phyloP scores from a whole-genome alignment of 2,113 vertebrate genomes.

The Oplegnathus fasciatus region DNA sequence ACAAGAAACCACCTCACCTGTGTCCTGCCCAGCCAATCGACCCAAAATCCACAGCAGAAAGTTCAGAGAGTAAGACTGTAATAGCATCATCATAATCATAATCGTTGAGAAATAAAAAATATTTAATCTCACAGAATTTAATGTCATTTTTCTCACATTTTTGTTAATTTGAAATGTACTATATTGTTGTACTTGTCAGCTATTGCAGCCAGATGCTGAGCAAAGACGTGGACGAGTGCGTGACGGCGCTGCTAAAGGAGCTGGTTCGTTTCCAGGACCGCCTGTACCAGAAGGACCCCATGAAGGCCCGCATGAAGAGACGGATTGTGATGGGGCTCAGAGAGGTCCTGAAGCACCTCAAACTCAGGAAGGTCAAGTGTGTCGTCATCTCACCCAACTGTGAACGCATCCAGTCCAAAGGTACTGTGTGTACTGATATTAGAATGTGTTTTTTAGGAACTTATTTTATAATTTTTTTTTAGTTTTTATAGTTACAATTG shows the following conservation, averaged over 20 bases:
- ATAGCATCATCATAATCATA: no score
- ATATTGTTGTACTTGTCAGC: constrained; percentile 73
- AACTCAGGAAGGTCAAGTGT: constrained; percentile 94
- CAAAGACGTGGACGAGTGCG: constrained; percentile 95
- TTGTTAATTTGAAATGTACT: neutral
- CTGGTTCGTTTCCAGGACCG: constrained; percentile 98
- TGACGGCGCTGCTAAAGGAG: constrained; percentile 91
- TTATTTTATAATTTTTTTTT: neutral
- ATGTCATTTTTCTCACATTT: neutral
- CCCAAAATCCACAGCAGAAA: constrained; percentile 96
- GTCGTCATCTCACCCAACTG: constrained; percentile 98
- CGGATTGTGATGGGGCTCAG: constrained; percentile 96
- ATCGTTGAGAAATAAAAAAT: neutral
- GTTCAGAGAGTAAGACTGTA: constrained; percentile 92
- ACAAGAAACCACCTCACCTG: constrained; percentile 30
- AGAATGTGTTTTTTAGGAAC: neutral
- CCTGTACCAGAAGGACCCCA: constrained; percentile 96
- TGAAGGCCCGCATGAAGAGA: constrained; percentile 95
- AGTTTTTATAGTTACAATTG: neutral
- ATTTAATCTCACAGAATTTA: neutral
- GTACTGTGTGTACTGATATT: no score
- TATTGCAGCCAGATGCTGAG: constrained; percentile 97
- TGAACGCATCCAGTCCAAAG: constrained; percentile 96
- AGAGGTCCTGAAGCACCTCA: constrained; percentile 96
- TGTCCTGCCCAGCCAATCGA: constrained; percentile 45